Conservation (phyloP, 2,797 vertebrate genomes). For the Sebastes iracundus region DNA sequence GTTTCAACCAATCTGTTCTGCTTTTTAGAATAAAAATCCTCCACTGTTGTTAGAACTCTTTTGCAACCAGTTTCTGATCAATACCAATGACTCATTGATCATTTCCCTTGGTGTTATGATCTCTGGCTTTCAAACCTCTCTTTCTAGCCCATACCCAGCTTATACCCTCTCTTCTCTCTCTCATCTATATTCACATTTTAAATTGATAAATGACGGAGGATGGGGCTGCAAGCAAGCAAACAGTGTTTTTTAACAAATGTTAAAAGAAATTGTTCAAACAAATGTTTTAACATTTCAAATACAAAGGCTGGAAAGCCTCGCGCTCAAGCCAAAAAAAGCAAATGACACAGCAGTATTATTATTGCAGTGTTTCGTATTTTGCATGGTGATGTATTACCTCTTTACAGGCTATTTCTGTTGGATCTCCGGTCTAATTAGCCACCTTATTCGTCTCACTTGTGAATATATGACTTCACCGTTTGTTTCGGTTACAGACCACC, state of each 20-base stretch:
- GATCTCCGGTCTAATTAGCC: conserved; percentile 66
- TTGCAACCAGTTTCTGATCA: conserved; percentile 22
- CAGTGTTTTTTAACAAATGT: conserved; percentile 2
- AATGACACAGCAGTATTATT: conserved; percentile 64
- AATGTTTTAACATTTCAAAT: conserved; percentile 26
- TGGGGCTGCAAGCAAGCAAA: neutral
- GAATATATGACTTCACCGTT: conserved; percentile 53
- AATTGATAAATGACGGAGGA: conserved; percentile 20
- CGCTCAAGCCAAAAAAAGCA: conserved; percentile 35
- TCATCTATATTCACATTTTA: neutral
- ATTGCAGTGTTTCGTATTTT: conserved; percentile 55
- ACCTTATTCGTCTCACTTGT: conserved; percentile 69
- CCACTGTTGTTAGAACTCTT: neutral
- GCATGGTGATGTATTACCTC: conserved; percentile 67
- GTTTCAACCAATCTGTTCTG: neutral
- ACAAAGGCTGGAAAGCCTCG: conserved; percentile 21
- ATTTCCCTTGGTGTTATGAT: neutral
- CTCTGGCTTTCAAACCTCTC: conserved; percentile 16
- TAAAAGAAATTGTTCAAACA: neutral
- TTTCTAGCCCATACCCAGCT: neutral
- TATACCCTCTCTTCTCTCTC: neutral
- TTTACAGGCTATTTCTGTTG: conserved; percentile 59
- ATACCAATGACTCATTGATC: conserved; percentile 7
- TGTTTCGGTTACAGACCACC: conserved; percentile 59
- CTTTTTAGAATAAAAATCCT: neutral